Conservation (phyloP, 2,113 vertebrate species). For the Piprites chloris region DNA sequence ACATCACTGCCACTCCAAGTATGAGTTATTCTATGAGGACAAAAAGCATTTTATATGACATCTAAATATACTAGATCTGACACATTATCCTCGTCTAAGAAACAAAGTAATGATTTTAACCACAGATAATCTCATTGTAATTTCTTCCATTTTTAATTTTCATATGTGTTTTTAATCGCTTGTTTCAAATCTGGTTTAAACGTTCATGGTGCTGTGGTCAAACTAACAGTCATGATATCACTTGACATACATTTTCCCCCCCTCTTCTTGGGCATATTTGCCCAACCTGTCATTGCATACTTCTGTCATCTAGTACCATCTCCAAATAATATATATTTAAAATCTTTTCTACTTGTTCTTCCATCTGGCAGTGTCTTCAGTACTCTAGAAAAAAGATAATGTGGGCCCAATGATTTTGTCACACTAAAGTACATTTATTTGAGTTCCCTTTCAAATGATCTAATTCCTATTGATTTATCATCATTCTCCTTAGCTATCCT, state of each 20-base stretch:
- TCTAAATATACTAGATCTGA: neutral
- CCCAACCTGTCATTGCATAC: neutral
- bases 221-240: neutral
- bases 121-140: neutral
- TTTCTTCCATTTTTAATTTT: neutral
- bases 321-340: neutral
- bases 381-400: neutral
- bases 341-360: neutral
- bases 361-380: neutral
- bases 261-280: neutral
- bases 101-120: neutral
- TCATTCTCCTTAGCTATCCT: neutral
- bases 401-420: neutral
- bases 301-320: neutral
- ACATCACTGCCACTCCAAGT: neutral
- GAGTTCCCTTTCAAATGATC: neutral
- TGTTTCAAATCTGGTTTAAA: neutral
- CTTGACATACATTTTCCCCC: neutral
- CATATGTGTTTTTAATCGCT: neutral
- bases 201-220: neutral
- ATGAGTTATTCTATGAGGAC: neutral
- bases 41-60: neutral
- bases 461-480: neutral
- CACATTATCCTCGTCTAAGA: neutral
- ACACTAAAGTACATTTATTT: neutral